Evolutionary conservation across 2,113 vertebrate species (phyloP).

Genomic region (Potamarius usumacintae): DNA sequence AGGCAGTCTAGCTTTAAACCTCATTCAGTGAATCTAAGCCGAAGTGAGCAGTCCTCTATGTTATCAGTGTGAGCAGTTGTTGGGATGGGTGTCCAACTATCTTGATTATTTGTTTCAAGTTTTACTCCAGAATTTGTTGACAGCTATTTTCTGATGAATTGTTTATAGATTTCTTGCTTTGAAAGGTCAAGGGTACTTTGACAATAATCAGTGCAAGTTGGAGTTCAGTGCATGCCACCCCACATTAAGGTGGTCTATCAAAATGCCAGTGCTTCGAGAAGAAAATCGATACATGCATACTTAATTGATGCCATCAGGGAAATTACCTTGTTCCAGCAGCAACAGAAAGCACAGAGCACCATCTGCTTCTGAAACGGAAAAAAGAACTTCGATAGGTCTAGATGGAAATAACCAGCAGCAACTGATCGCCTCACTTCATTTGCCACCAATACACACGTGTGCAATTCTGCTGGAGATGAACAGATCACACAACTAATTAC

Average conservation of each 20-base stretch:
- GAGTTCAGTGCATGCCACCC: not conserved
- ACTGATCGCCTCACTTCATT: conserved; percentile 13
- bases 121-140: not conserved
- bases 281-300: not conserved
- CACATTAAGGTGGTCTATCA: conserved; percentile 3
- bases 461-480: not conserved
- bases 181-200: not conserved
- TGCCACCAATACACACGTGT: conserved; percentile 7
- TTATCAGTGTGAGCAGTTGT: not conserved
- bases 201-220: not conserved
- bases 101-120: not conserved
- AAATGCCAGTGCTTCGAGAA: not conserved
- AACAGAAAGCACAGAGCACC: conserved; percentile 9
- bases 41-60: too few species aligned
- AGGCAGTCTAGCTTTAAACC: not conserved
- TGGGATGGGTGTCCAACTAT: not conserved
- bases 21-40: not conserved
- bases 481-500: conserved; percentile 12
- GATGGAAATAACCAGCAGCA: conserved; percentile 16
- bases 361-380: conserved; percentile 14
- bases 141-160: not conserved
- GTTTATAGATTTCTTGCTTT: not conserved
- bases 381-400: not conserved
- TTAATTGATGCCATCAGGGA: conserved; percentile 8
- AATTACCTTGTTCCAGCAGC: not conserved